Evolutionary conservation across 2,888 invertebrate species (phyloP).

Genomic region (Luperina testacea): DNA sequence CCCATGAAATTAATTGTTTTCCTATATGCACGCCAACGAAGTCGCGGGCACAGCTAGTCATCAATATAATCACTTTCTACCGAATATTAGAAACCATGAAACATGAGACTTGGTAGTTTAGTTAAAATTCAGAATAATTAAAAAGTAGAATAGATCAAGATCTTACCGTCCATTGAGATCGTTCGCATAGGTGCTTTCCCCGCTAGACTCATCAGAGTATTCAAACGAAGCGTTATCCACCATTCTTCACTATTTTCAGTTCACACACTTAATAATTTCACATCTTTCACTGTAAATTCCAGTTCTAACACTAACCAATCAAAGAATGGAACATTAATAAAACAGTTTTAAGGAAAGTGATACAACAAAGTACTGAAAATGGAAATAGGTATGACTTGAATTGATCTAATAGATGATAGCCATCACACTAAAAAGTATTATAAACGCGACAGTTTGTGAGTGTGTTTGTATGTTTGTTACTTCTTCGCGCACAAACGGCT

Average conservation of each 20-base stretch:
- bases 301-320: constrained; percentile 26
- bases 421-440: neutral
- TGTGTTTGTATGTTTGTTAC: too few relatives aligned
- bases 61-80: constrained; percentile 19
- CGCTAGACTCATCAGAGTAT: constrained; percentile 85
- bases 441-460: too few relatives aligned
- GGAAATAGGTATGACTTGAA: constrained; percentile 24
- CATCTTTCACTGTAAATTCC: constrained; percentile 61
- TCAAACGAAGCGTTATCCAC: constrained; percentile 87
- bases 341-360: neutral
- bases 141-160: constrained; percentile 21
- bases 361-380: constrained; percentile 10
- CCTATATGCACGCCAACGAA: neutral
- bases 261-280: constrained; percentile 61
- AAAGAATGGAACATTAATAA: constrained; percentile 23
- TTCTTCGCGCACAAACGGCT: too few relatives aligned
- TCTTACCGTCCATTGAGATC: constrained; percentile 78
- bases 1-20: neutral
- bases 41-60: neutral
- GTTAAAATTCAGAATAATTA: neutral
- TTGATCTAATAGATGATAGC: neutral
- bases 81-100: constrained; percentile 25
- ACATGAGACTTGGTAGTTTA: neutral
- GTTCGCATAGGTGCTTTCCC: constrained; percentile 71
- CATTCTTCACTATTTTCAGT: constrained; percentile 73